Base-by-base conservation (phyloP, 1,140 invertebrate genomes). In the Drosophila takahashii region DNA sequence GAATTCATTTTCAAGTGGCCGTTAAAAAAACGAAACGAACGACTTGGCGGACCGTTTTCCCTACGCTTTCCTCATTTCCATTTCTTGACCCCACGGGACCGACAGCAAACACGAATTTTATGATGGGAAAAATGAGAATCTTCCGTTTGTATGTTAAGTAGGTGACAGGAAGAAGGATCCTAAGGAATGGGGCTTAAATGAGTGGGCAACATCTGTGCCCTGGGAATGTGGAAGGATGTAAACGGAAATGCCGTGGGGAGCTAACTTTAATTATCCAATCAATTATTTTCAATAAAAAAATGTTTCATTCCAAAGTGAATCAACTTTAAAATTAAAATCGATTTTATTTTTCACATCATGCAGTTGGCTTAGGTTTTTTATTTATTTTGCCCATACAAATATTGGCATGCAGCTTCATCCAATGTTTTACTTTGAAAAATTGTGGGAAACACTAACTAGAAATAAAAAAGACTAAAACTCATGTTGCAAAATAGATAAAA, bases 1-100 rank as follows among this genome's bases (percentile, higher is more conserved):
- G 62, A 69, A 69, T 66, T 67, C 61, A 51, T 76, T 78, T 81
- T 78, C 57, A 87, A 86, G 83, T 86, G 83, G 58, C 74, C 66
- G 60, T 87, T 81, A 75, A 78, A 78, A 86, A 78, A 66, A 71
- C 59, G 42, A 64, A 36, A 18, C 37, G 16, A 48, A 42, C 18
- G 59, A 48, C 42, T 36, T 36, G 9, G 7, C 9, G 34, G n/a
- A 2, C 32, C 58, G 27, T 48, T 42, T 34, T 66, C 57, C 47
- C 34, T 26, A 18, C 29, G 11, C 51, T 42, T 44, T 50, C 13
- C 39, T 61, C 54, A 61, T 80, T 77, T 61, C 42, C 60, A 58
- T 57, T 51, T 44, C 36, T 65, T 81, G 70, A 87, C 75, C 83
- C 79, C 83, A 73, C 57, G 75, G 79, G 83, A 83, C 61, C 56